Evolutionary conservation across 2,113 vertebrate genomes (phyloP).

Genomic region (Hippocampus abdominalis): DNA sequence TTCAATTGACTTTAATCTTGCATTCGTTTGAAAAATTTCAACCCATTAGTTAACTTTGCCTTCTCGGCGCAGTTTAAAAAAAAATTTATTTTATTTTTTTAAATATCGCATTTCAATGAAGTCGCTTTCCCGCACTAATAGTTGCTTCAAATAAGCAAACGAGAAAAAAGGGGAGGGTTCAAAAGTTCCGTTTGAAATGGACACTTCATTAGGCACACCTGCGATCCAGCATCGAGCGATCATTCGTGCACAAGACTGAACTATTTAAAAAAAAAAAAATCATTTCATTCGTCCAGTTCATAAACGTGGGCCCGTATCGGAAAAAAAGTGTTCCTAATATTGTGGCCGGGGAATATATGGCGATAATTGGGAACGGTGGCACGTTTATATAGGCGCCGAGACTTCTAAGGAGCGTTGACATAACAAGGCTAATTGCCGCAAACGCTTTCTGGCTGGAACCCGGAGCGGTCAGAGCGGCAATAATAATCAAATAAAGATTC

Average conservation of each 20-base stretch:
- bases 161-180: slow-evolving; percentile 37
- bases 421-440: slow-evolving; percentile 53
- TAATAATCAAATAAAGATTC: slow-evolving; percentile 48
- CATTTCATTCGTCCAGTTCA: too few species aligned
- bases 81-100: slow-evolving; percentile 25
- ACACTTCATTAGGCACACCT: slow-evolving; percentile 45
- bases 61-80: slow-evolving; percentile 75
- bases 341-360: neutral
- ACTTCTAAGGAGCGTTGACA: slow-evolving; percentile 47
- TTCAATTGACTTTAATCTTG: slow-evolving; percentile 82
- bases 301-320: neutral
- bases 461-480: slow-evolving; percentile 47
- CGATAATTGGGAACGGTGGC: slow-evolving; percentile 40
- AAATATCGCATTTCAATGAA: slow-evolving; percentile 77
- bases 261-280: too few species aligned
- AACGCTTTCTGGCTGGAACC: slow-evolving; percentile 45
- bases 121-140: slow-evolving; percentile 77
- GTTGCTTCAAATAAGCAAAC: slow-evolving; percentile 72
- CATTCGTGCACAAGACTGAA: too few species aligned
- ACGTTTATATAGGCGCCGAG: slow-evolving; percentile 39
- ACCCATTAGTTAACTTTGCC: slow-evolving; percentile 81
- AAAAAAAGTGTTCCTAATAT: neutral
- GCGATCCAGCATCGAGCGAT: neutral
- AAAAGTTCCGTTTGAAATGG: neutral
- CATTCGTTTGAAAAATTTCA: slow-evolving; percentile 81